Evolutionary conservation across 2,888 invertebrate species (phyloP), one percentile per base, ranked within the genome.

Genomic region (Torymus auratus): DNA sequence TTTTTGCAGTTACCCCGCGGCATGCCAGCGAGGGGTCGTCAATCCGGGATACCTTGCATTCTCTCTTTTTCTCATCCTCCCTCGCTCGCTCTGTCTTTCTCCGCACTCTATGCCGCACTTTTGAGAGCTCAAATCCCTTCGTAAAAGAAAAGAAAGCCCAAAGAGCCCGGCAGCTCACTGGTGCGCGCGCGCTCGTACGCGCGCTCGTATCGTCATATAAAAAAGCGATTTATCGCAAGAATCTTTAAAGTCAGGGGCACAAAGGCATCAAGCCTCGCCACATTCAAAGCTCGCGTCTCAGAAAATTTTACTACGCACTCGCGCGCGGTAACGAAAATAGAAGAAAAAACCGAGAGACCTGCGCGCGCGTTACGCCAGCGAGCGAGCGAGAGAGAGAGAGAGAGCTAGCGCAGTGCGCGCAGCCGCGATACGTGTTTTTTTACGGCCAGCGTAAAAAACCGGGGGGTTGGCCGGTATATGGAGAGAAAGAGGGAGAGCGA

Each of bases 241-340:
- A 72, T 65, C 60, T 60, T 67, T 65, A 67, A n/a, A 14, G 7
- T 56, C 55, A 14, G 14, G 14, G 55, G 14, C n/a, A 68, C 67
- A 58, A 65, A 58, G 67, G 41, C 65, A 74, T 67, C 74, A 52
- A 67, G 67, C 67, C 56, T 55, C 17, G 23, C 76, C 41, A 28
- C 52, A 69, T 68, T 76, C 56, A 70, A 64, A 70, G 64, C 53
- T 62, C 68, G 15, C 70, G 58, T 64, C 41, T 70, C 52, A 64
- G 41, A 50, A 53, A 72, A 71, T 72, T 71, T 78, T 78, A 78
- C 71, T 78, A 67, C 60, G 52, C 56, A 76, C 69, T 76, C 55
- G 60, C 55, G 17, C 4, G 55, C 62, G 23, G 13, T 41, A 28
- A 58, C 65, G 71, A 72, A 65, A 78, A 67, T 72, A 72, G 72